phyloP scores from a whole-genome alignment of 2,113 vertebrate species.

The Otus sunia region DNA sequence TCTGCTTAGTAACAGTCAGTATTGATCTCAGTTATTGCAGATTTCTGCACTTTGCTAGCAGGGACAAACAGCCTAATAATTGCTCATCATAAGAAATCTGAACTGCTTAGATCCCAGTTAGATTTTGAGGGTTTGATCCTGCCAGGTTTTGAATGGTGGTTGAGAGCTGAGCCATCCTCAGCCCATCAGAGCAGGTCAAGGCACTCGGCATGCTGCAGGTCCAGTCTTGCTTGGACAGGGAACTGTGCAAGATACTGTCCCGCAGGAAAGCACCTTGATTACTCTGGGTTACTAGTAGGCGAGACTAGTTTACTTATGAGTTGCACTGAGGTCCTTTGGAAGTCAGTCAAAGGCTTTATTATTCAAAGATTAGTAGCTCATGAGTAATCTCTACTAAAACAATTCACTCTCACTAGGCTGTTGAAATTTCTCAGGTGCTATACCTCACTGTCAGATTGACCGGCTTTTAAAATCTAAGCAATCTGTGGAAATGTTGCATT shows the following conservation, averaged over 20 bases:
- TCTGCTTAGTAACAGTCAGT: not conserved
- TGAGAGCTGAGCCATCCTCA: not conserved
- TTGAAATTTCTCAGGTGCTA: not conserved
- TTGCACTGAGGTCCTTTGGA: not conserved
- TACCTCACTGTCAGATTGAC: not conserved
- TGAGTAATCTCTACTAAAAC: not conserved
- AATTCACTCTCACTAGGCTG: not conserved
- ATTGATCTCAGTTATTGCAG: not conserved
- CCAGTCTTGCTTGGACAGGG: not conserved
- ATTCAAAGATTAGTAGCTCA: not conserved
- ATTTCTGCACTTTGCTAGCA: not conserved
- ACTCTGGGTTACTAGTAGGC: not conserved
- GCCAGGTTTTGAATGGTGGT: not conserved
- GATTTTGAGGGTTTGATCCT: not conserved
- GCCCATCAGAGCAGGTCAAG: not conserved
- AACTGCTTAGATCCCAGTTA: not conserved
- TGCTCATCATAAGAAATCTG: not conserved
- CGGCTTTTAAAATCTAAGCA: not conserved
- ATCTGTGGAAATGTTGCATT: not conserved
- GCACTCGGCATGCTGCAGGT: not conserved
- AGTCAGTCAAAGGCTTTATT: slow-evolving; percentile 8
- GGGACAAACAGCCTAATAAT: not conserved
- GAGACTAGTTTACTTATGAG: not conserved
- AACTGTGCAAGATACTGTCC: not conserved
- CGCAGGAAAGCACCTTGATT: not conserved